A percentile compares a stretch with the other conserved stretches of the same genome.
These are phyloP conservation scores for Leptopilina myrica DNA, from an alignment of 2,888 invertebrate species.

Conservation along the genomic window DNA sequence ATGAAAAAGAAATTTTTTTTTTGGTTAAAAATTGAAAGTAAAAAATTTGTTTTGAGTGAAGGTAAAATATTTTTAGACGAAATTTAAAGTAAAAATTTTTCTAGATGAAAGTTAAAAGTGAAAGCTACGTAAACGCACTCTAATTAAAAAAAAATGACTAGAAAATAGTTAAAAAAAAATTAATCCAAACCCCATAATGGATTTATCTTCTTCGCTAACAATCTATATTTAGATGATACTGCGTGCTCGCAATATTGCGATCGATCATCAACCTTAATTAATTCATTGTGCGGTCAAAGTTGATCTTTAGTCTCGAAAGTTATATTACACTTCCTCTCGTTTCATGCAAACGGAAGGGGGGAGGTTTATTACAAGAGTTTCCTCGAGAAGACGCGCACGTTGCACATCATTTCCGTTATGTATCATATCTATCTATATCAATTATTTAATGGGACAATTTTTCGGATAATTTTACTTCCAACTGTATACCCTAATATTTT, in stretches of 20 bases:
- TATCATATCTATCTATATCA: too few species aligned
- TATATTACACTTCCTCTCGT: constrained; percentile 55
- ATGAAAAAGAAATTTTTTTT: too few species aligned
- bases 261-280: constrained; percentile 44
- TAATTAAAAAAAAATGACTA: too few species aligned
- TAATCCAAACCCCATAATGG: too few species aligned
- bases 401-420: background rate
- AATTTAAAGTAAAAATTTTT: too few species aligned
- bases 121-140: too few species aligned
- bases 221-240: background rate
- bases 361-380: constrained; percentile 4
- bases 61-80: too few species aligned
- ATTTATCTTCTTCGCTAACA: background rate
- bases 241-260: constrained; percentile 42
- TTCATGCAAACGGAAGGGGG: constrained; percentile 3
- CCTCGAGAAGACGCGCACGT: background rate
- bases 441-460: background rate
- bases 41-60: too few species aligned
- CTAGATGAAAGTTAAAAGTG: too few species aligned
- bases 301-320: constrained; percentile 53
- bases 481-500: background rate
- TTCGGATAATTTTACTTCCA: constrained; percentile 1
- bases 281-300: constrained; percentile 26
- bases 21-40: too few species aligned
- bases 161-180: too few species aligned